Base-by-base conservation (phyloP, 2,888 invertebrate species). In the Coelinius sp. region DNA sequence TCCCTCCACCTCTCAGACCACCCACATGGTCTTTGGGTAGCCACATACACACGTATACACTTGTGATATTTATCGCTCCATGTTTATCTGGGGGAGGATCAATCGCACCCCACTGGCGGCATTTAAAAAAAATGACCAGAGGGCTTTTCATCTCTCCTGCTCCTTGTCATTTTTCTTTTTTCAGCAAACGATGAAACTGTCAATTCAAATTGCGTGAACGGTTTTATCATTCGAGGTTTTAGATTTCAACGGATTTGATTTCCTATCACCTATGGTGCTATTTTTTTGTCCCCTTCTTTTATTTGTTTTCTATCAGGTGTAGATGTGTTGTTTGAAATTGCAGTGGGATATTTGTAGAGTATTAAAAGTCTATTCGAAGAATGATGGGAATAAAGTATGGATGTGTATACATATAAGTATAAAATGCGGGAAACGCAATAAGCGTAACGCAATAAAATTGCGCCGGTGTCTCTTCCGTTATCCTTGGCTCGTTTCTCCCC, bases 371-470 rank as follows among this genome's bases (percentile, higher is more conserved):
- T 35, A 68, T 62, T 38, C 49, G 22, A 27, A 14, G 46, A n/a
- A 25, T 27, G 56, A 66, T 22, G 14, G 68, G 53, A 22, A 64
- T 65, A 49, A 68, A 71, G 64, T 44, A 38, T 67, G 46, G 35
- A 38, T 62, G 59, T 72, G 66, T 64, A 74, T 76, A 73, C 73
- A 73, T 76, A 70, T 74, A 71, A 73, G 75, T 74, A 73, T 76
- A 82, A 83, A 82, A 82, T 82, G 81, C 80, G 79, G 82, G 81
- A 81, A 83, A 83, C 81, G 82, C 81, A 83, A 83, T 83, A 83
- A 82, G 81, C 80, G 81, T 82, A 82, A 83, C 82, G 83, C 79
- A 83, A 83, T 83, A 82, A 83, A 80, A 82, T 83, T 82, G 80
- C 81, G 76, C 79, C 73, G 70, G 77, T 80, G 81, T 82, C 77